These are phyloP conservation scores for Epinotia bilunana DNA, from an alignment of 2,888 invertebrate genomes.

Conservation along the genomic window DNA sequence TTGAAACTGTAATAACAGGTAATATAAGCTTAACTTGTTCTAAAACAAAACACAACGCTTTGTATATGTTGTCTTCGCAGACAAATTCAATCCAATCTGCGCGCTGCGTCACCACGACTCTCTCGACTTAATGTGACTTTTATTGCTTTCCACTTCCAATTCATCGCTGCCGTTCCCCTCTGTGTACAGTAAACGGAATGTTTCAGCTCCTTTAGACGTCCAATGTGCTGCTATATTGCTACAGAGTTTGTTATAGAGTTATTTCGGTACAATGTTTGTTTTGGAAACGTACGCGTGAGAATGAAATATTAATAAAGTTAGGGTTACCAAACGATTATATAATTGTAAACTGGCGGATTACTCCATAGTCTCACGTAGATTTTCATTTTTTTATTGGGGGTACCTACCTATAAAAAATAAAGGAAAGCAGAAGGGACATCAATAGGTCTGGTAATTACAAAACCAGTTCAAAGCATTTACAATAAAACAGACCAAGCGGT, in stretches of 20 bases:
- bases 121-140: constrained; percentile 81
- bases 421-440: background rate
- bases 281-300: background rate
- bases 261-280: constrained; percentile 3
- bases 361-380: too few species aligned
- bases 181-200: constrained; percentile 58
- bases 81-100: constrained; percentile 64
- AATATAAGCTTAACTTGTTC: background rate
- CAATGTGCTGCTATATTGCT: constrained; percentile 33
- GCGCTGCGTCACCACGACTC: constrained; percentile 59
- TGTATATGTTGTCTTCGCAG: constrained; percentile 52
- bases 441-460: too few species aligned
- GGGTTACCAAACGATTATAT: background rate
- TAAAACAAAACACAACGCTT: background rate
- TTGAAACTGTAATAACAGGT: constrained; percentile 20
- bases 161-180: constrained; percentile 67
- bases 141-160: constrained; percentile 73
- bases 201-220: constrained; percentile 54
- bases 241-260: constrained; percentile 28
- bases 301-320: background rate
- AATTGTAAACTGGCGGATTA: too few species aligned
- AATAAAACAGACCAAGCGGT: too few species aligned
- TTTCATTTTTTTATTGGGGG: too few species aligned
- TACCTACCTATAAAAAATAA: too few species aligned
- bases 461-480: too few species aligned